Evolutionary conservation across 2,797 vertebrate species (phyloP), one percentile per base, ranked within the genome.

Genomic region (Iguana delicatissima): DNA sequence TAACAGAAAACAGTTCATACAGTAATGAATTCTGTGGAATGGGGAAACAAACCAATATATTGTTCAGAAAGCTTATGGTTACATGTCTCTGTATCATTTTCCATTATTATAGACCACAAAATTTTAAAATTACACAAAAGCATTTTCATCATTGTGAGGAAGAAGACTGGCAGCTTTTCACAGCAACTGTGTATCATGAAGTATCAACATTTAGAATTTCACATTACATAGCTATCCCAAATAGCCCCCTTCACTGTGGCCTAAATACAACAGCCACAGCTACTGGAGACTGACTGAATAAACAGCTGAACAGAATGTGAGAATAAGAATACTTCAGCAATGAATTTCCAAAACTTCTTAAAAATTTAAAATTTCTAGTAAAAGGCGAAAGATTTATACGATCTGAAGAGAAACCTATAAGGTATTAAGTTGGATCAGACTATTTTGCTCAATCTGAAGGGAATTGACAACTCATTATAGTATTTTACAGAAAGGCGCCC

Each of bases 1-100:
- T 99, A 95, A 99, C 99, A 10, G 99, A 99, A 96, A 99, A 99
- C 85, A 99, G 98, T 95, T 99, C 99, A 97, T 99, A 99, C 86
- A 98, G 97, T 96, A 98, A 96, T 93, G 98, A 98, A 97, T 97
- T 99, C 99, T 99, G 95, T 93, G 18, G 76, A 14, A 81, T 7
- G 35, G 72, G 69, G 57, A 64, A 62, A 85, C 1, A 57, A 42
- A 94, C 32, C 9, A 82, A 74, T 50, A 20, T 50, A 62, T 62
- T 62, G 38, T 32, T 86, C 13, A 64, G 14, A 85, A 90, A 9
- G 29, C 32, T 6, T 38, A 10, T 67, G 29, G 26, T 24, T n/a
- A n/a, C 32, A 87, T 2, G 18, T 55, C 4, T 89, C 29, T 32
- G 7, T 83, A 76, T 62, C 6, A 73, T n/a, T 80, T 80, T 62